Evolutionary conservation across 2,113 vertebrate species (phyloP).

Genomic region (Pholis gunnellus): DNA sequence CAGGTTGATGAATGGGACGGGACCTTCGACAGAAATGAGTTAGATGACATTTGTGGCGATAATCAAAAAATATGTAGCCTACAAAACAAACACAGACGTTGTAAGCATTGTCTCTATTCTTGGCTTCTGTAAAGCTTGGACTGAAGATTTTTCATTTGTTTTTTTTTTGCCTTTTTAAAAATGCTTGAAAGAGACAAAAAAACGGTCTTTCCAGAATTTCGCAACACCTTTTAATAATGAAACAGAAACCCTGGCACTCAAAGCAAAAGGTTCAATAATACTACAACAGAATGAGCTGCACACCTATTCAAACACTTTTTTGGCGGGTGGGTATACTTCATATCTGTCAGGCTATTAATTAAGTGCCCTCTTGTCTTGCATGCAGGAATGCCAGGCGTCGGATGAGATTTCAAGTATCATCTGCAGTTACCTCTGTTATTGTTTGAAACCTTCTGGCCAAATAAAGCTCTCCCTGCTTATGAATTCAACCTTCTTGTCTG

Average conservation of each 20-base stretch:
- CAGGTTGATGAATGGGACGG: not conserved
- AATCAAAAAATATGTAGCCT: not conserved
- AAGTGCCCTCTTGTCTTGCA: constrained; percentile 5
- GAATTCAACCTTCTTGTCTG: constrained; percentile 7
- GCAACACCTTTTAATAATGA: constrained; percentile 38
- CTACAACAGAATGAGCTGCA: constrained; percentile 49
- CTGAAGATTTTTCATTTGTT: constrained; percentile 6
- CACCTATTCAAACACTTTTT: constrained; percentile 69
- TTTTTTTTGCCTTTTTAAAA: not conserved
- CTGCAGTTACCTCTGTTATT: constrained; percentile 21
- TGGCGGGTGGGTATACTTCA: not conserved
- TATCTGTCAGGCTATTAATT: constrained; percentile 32
- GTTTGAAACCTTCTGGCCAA: constrained; percentile 26
- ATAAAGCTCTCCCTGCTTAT: constrained; percentile 31
- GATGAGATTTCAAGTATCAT: constrained; percentile 40
- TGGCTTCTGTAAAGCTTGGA: constrained; percentile 19
- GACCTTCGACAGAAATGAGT: constrained; percentile 2
- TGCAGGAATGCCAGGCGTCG: constrained; percentile 14
- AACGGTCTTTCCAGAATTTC: constrained; percentile 1
- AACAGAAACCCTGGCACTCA: constrained; percentile 25
- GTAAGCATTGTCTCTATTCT: constrained; percentile 12
- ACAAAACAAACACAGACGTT: not conserved
- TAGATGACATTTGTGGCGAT: constrained; percentile 1
- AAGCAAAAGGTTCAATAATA: constrained; percentile 40
- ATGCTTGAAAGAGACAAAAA: not conserved